Base-by-base conservation (phyloP, 2,797 vertebrate genomes). In the Acomys russatus region DNA sequence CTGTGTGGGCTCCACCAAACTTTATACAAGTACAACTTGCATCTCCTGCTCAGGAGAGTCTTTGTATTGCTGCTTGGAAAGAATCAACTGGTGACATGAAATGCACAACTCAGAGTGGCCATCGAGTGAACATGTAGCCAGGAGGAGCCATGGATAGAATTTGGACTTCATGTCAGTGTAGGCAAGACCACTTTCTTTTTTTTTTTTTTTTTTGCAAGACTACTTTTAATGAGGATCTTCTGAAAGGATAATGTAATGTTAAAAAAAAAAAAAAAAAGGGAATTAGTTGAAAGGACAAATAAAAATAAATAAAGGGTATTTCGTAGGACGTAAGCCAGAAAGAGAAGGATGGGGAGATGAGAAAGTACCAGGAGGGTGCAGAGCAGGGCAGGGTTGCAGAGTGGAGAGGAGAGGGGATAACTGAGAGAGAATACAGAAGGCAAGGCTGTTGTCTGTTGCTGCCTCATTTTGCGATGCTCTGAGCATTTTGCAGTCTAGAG, bases 241-340 rank as follows among this genome's bases (percentile, higher is more conserved):
- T 68, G 76, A 66, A 61, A 12, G 18, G 61, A 66, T 6, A 82
- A 51, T 3, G 0, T 20, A 76, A 59, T 38, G 15, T 61, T 73
- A 90, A 83, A 76, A 91, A 11, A 90, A 96, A 64, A 38, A 90
- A 83, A 76, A 91, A 11, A 90, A 96, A 64, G 51, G 25, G 82
- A 93, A 70, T 28, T 35, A 51, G 14, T 56, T 79, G 33, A 92
- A 49, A 95, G 44, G 10, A 87, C 23, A 61, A 23, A 9, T 74
- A 83, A 94, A 66, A 83, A 86, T 63, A 3, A 85, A 86, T 9
- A 49, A 66, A 77, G 61, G 14, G 1, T 86, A 9, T 61, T n/a
- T 56, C 35, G 1, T 51, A 30, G 9, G 8, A 68, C 11, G 28
- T 54, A 77, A 38, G 14, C 54, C 44, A 30, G 33, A 80, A 88